phyloP scores from a whole-genome alignment of 1,140 invertebrate genomes.

The Drosophila oshimai region DNA sequence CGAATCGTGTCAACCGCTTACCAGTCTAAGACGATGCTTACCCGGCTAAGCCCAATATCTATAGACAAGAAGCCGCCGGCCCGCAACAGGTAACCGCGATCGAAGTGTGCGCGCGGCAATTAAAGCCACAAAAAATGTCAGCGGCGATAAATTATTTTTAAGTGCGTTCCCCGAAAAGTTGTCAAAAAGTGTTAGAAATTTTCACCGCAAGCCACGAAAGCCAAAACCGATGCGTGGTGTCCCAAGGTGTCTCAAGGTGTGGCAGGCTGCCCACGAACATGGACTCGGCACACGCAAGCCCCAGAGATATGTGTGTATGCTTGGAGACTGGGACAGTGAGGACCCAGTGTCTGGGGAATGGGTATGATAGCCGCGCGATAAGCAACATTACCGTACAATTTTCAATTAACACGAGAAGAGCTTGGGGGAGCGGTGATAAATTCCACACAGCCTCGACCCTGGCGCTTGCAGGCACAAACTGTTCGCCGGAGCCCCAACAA shows the following conservation, averaged over 20 bases:
- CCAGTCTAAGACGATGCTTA: slow-evolving; percentile 49
- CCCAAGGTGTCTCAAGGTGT: slow-evolving; percentile 43
- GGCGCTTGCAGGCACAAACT: slow-evolving; percentile 65
- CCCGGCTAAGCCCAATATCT: slow-evolving; percentile 14
- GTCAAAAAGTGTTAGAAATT: slow-evolving; percentile 78
- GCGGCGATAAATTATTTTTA: slow-evolving; percentile 75
- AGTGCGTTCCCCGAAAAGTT: slow-evolving; percentile 77
- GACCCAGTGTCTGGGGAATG: slow-evolving; percentile 5
- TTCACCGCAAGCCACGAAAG: slow-evolving; percentile 53
- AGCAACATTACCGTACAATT: slow-evolving; percentile 80
- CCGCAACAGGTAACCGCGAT: slow-evolving; percentile 44
- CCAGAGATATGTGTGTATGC: slow-evolving; percentile 25
- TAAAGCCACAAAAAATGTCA: slow-evolving; percentile 77
- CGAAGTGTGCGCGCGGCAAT: slow-evolving; percentile 48
- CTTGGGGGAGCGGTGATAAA: slow-evolving; percentile 17
- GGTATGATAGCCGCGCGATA: slow-evolving; percentile 65
- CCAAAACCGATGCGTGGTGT: slow-evolving; percentile 58
- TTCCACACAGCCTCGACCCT: slow-evolving; percentile 44
- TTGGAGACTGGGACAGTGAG: too few species aligned
- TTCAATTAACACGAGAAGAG: slow-evolving; percentile 72
- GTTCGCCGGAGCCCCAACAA: slow-evolving; percentile 48
- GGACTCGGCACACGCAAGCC: slow-evolving; percentile 50
- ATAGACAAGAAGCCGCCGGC: slow-evolving; percentile 56
- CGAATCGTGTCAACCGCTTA: slow-evolving; percentile 60
- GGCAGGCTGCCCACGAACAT: slow-evolving; percentile 52